Evolutionary conservation across 1,140 invertebrate genomes (phyloP).

Genomic region (Argopecten irradians): DNA sequence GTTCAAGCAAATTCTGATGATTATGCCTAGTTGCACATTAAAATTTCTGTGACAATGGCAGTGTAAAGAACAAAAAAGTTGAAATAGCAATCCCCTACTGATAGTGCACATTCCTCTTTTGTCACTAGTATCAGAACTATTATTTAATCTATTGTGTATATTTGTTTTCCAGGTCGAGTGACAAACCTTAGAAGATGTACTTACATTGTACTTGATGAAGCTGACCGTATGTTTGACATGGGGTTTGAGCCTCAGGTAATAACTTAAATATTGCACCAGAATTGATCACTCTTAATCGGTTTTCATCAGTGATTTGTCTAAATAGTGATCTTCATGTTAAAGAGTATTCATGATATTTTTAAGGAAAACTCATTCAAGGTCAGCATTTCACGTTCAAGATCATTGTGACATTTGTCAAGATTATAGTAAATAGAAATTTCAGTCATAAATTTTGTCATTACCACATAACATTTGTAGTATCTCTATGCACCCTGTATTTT

Average conservation of each 20-base stretch:
- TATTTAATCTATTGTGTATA: background rate
- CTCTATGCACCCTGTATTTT: too few species aligned
- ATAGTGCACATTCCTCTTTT: slow-evolving; percentile 28
- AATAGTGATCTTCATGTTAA: too few species aligned
- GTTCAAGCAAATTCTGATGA: background rate
- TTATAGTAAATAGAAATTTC: too few species aligned
- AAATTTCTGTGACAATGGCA: background rate
- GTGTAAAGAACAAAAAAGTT: background rate
- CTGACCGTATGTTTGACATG: slow-evolving; percentile 99
- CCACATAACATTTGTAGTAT: too few species aligned
- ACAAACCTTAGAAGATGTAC: slow-evolving; percentile 97
- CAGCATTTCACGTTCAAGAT: too few species aligned
- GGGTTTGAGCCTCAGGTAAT: slow-evolving; percentile 98
- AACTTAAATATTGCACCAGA: background rate
- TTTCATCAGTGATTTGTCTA: too few species aligned
- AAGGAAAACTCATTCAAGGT: too few species aligned
- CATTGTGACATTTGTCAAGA: too few species aligned
- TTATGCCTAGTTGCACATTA: background rate
- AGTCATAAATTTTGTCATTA: too few species aligned
- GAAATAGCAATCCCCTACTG: background rate
- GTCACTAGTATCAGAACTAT: slow-evolving; percentile 4
- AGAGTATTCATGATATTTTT: too few species aligned
- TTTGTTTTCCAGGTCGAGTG: slow-evolving; percentile 83
- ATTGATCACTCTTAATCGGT: background rate
- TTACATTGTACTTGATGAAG: slow-evolving; percentile 98